Conservation (phyloP, 2,888 invertebrate genomes). For the Pyrrhia umbra region DNA sequence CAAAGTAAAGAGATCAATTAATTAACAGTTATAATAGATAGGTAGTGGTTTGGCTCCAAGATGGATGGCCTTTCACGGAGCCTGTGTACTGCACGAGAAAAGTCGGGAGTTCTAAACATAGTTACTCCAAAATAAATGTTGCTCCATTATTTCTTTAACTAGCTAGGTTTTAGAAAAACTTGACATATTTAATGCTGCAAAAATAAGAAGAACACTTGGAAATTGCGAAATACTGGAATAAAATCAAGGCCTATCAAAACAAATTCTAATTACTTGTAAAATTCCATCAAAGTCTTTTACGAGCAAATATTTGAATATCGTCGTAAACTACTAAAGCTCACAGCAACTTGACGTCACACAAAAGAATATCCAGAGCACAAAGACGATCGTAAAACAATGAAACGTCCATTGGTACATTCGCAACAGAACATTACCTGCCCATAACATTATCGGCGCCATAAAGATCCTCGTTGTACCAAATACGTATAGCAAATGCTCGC, state of each 20-base stretch:
- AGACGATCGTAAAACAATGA: constrained; percentile 84
- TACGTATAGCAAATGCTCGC: constrained; percentile 88
- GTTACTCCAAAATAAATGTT: not conserved
- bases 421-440: constrained; percentile 87
- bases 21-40: constrained; percentile 50
- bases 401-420: constrained; percentile 82
- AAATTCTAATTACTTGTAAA: not conserved
- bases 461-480: constrained; percentile 84
- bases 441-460: constrained; percentile 88
- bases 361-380: constrained; percentile 53
- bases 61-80: constrained; percentile 25
- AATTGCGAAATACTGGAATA: not conserved
- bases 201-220: not conserved
- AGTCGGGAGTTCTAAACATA: not conserved
- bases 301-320: constrained; percentile 47
- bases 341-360: constrained; percentile 36
- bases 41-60: constrained; percentile 31
- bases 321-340: constrained; percentile 51
- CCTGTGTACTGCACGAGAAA: constrained; percentile 3
- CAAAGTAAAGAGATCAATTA: constrained; percentile 58
- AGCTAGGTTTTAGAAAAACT: not conserved
- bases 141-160: not conserved
- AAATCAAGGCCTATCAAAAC: not conserved
- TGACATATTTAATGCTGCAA: not conserved
- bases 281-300: constrained; percentile 27